Conservation (phyloP, 2,888 invertebrate species). For the Zootermopsis nevadensis region DNA sequence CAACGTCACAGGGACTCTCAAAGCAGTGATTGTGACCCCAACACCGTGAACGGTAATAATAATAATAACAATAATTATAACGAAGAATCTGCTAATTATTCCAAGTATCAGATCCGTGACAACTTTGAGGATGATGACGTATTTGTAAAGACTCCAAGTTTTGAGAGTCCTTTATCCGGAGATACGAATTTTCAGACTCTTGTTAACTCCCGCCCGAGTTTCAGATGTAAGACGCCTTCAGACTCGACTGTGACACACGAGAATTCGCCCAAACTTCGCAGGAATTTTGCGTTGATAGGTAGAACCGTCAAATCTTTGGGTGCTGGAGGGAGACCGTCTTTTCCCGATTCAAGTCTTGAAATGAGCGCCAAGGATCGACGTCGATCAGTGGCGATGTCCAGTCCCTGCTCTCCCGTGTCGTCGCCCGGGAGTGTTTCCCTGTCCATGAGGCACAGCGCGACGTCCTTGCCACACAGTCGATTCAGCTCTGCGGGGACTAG, state of each 20-base stretch:
- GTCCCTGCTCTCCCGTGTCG: slow-evolving; percentile 35
- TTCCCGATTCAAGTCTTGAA: slow-evolving; percentile 17
- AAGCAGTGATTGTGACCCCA: background rate
- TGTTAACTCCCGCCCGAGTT: background rate
- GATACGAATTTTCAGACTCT: background rate
- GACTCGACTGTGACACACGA: slow-evolving; percentile 11
- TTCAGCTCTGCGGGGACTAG: slow-evolving; percentile 23
- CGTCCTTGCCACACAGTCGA: background rate
- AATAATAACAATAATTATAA: background rate
- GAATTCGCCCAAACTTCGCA: background rate
- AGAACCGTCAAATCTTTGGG: background rate
- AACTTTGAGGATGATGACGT: slow-evolving; percentile 26
- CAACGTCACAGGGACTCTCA: background rate
- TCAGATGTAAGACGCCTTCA: background rate
- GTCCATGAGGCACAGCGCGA: slow-evolving; percentile 10
- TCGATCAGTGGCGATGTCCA: slow-evolving; percentile 2
- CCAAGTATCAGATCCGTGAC: background rate
- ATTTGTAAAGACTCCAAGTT: slow-evolving; percentile 13
- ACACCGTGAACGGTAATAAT: background rate
- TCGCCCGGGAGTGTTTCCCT: slow-evolving; percentile 19
- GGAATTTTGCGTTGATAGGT: background rate
- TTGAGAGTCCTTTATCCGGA: background rate
- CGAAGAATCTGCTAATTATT: background rate
- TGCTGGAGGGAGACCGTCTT: background rate
- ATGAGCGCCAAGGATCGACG: background rate